Evolutionary conservation across 2,113 vertebrate species (phyloP).

Genomic region (Zapornia atra): DNA sequence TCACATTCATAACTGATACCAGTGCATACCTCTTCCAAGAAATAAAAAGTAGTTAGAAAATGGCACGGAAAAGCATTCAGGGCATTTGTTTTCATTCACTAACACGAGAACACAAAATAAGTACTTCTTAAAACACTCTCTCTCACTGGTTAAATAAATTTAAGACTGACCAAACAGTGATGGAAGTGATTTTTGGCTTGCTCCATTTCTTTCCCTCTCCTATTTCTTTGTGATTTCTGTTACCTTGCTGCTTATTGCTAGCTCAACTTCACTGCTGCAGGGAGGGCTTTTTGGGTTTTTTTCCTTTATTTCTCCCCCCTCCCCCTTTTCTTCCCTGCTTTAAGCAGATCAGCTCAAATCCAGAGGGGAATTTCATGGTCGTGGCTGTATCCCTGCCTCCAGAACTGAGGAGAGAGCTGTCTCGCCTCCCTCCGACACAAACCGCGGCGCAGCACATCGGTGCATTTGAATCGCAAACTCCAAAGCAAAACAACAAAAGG

Average conservation of each 20-base stretch:
- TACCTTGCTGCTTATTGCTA: conserved; percentile 26
- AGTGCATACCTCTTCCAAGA: neutral
- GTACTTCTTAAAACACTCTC: neutral
- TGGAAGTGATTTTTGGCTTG: neutral
- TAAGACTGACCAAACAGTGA: neutral
- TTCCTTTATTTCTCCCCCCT: no score
- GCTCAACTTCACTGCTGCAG: conserved; percentile 11
- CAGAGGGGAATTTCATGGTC: neutral
- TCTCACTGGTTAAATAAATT: neutral
- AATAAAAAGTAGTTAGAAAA: neutral
- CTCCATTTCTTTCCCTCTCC: neutral
- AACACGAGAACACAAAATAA: neutral
- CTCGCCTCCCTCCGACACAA: neutral
- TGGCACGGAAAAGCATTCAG: neutral
- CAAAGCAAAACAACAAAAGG: neutral
- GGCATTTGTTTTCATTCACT: neutral
- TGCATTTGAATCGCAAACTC: neutral
- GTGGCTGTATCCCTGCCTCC: neutral
- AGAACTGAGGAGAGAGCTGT: neutral
- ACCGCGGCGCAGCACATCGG: neutral
- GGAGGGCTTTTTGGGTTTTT: neutral
- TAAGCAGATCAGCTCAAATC: neutral
- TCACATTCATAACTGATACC: neutral
- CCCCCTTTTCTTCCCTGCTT: neutral
- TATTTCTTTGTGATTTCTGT: neutral